Evolutionary conservation across 1,140 invertebrate genomes (phyloP).

Genomic region (Mya arenaria): DNA sequence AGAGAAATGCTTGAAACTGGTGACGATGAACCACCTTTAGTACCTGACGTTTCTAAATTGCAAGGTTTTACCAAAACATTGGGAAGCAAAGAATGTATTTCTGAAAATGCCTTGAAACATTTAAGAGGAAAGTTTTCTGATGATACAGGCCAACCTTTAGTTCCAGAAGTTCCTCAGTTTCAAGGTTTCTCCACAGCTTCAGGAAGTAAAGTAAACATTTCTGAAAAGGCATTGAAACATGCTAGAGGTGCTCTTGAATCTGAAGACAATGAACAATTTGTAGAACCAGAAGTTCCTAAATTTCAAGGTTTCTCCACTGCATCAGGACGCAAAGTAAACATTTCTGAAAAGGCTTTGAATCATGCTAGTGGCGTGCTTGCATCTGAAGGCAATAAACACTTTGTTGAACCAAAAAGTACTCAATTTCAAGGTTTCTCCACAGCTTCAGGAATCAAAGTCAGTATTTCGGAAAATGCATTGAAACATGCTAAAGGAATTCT

Average conservation of each 20-base stretch:
- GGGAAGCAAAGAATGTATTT: background rate
- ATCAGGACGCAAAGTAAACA: background rate
- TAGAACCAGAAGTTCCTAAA: background rate
- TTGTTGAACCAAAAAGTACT: background rate
- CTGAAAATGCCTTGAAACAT: background rate
- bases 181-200: constrained; percentile 9
- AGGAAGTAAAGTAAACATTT: constrained; percentile 3
- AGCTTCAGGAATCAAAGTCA: background rate
- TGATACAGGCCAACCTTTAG: background rate
- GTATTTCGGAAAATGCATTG: background rate
- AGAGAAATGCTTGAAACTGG: background rate
- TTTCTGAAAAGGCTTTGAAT: background rate
- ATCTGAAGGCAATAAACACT: background rate
- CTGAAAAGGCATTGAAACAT: constrained; percentile 25
- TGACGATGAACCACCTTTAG: background rate
- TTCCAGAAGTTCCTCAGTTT: background rate
- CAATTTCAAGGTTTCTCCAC: constrained; percentile 1
- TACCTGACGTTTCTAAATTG: background rate
- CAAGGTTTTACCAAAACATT: constrained; percentile 15
- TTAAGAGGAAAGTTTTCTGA: background rate
- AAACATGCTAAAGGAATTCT: background rate
- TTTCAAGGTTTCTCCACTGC: background rate
- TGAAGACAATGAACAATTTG: background rate
- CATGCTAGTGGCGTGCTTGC: background rate
- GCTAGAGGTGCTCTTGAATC: background rate